Conservation (phyloP, 2,797 vertebrate genomes). For the Phoebastria nigripes region DNA sequence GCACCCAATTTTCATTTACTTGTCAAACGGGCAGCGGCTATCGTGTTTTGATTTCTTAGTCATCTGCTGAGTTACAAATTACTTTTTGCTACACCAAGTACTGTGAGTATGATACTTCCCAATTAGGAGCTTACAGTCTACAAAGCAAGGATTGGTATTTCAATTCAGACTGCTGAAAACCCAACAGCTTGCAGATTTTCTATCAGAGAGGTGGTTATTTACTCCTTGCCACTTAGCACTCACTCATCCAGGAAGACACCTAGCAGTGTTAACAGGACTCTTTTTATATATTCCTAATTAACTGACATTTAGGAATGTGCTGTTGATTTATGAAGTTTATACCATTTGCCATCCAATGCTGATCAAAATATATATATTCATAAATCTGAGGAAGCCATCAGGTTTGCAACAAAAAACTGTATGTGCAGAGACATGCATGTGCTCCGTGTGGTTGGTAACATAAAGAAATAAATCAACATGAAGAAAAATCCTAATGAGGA, state of each 20-base stretch:
- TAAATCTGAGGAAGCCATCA: background rate
- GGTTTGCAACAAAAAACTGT: background rate
- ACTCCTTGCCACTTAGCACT: background rate
- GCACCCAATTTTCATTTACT: background rate
- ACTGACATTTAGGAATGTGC: background rate
- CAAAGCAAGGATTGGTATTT: background rate
- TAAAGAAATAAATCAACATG: accelerated
- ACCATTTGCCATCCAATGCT: background rate
- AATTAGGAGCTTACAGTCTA: background rate
- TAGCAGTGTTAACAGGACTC: background rate
- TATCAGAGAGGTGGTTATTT: background rate
- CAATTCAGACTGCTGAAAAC: background rate
- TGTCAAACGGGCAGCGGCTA: background rate
- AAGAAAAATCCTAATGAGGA: background rate
- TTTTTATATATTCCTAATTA: background rate
- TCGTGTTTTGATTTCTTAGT: background rate
- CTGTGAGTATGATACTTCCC: background rate
- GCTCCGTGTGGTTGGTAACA: accelerated
- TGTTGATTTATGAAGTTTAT: background rate
- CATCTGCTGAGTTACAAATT: background rate
- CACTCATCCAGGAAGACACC: background rate
- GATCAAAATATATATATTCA: background rate
- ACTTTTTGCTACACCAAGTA: background rate
- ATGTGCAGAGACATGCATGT: accelerated
- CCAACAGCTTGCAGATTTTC: background rate